Percentiles rank a stretch among this genome's conserved stretches.
These are phyloP conservation scores for Stramonita haemastoma DNA, from an alignment of 2,888 invertebrate genomes.

Conservation along the genomic window DNA sequence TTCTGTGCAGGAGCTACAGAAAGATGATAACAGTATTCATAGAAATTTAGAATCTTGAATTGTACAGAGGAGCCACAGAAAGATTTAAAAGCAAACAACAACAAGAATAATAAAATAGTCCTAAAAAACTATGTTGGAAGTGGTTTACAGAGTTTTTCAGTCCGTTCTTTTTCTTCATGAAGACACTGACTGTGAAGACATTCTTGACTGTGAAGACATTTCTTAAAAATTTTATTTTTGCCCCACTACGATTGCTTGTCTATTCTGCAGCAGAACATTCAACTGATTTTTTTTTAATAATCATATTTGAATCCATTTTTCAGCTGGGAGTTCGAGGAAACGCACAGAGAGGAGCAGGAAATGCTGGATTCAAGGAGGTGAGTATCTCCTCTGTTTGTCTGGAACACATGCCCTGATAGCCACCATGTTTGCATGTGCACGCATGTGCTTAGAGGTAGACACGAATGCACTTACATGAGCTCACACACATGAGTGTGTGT, in stretches of 20 bases:
- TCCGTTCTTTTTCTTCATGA: not conserved
- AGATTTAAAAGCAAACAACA: too few species aligned
- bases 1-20: too few species aligned
- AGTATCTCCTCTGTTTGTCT: not conserved
- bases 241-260: not conserved
- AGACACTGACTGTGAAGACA: not conserved
- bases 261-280: not conserved
- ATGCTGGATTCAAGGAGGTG: conserved; percentile 33
- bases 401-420: too few species aligned
- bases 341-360: conserved; percentile 40
- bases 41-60: too few species aligned
- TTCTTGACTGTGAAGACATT: not conserved
- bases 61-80: too few species aligned
- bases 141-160: not conserved
- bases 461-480: too few species aligned
- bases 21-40: too few species aligned
- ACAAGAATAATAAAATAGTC: too few species aligned
- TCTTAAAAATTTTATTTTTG: not conserved
- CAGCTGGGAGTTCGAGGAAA: conserved; percentile 43
- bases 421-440: not conserved
- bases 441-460: too few species aligned
- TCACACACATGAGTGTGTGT: not conserved
- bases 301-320: not conserved
- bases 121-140: too few species aligned
- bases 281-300: not conserved